Percentiles rank a stretch among this genome's conserved stretches.
These are phyloP conservation scores for Noturus placidus DNA, from an alignment of 2,113 vertebrate species.

Conservation along the genomic window DNA sequence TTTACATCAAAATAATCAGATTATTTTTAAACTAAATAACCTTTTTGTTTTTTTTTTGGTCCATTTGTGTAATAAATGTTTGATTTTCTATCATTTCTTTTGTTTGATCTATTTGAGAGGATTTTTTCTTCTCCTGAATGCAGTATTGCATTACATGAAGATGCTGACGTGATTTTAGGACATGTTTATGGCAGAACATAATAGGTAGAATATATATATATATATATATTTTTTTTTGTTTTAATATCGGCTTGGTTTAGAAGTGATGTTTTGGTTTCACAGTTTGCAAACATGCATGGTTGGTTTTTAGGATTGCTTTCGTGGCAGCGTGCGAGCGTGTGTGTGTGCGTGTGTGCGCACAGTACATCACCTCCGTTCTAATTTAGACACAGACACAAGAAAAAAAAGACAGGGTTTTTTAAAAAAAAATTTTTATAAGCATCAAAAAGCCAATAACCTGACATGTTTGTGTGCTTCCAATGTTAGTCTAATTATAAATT, in stretches of 20 bases:
- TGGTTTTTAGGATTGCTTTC: not conserved
- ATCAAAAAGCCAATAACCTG: conserved; percentile 45
- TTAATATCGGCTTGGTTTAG: not conserved
- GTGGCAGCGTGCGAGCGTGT: no score
- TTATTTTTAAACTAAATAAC: not conserved
- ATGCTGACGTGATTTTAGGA: not conserved
- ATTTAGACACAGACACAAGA: not conserved
- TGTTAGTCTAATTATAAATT: conserved; percentile 55
- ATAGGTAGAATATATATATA: not conserved
- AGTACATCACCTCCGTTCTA: not conserved
- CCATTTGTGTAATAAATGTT: not conserved
- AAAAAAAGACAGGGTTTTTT: not conserved
- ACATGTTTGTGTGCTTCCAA: conserved; percentile 55
- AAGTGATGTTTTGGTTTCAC: conserved; percentile 4
- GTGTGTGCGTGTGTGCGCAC: not conserved
- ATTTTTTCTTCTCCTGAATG: not conserved
- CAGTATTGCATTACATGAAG: conserved; percentile 32
- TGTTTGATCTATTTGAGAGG: not conserved
- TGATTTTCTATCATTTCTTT: not conserved
- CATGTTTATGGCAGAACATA: not conserved
- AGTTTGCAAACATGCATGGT: conserved; percentile 12
- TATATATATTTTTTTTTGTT: not conserved
- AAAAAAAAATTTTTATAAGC: not conserved
- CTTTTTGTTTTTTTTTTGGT: not conserved
- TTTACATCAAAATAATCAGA: not conserved